Evolutionary conservation across 1,140 invertebrate genomes (phyloP), one percentile per base, ranked within the genome.

Genomic region (Drosophila orena): DNA sequence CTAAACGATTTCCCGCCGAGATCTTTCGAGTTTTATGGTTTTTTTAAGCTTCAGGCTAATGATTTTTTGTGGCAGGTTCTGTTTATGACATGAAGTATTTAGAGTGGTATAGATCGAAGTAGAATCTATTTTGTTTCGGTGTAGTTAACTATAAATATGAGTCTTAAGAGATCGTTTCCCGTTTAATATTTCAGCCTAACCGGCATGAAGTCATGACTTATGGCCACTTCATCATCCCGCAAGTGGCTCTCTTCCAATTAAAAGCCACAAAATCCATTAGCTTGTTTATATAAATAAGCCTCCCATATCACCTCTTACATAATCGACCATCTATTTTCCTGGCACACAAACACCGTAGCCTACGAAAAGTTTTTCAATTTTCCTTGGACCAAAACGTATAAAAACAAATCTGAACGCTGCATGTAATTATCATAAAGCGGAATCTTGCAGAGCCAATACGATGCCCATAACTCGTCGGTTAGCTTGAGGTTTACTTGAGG

Each of bases 381-480:
- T 79, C 69, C 54, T 24, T 24, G 38, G 59, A 52, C 71, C 59
- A 68, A 79, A 70, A 66, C 72, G 71, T 78, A 81, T 81, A 88
- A 79, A 81, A 79, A 81, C 64, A 79, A 76, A 49, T 62, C 57
- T 57, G 53, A 69, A 49, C 70, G 47, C 75, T 77, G 73, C 81
- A 62, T 79, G 84, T 89, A 88, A 88, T 89, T 88, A 89, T 88
- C 83, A 83, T 88, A 88, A 88, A 79, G 76, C 75, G 83, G 50
- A 79, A 88, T 89, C 84, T 77, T 70, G 83, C 61, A 79, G 83
- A 78, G 58, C 74, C 78, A 81, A 86, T 86, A 86, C 64, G 68
- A 86, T 71, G 68, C 66, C 81, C 74, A 75, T 78, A 86, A 81
- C 78, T 81, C 61, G 74, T 69, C 22, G 44, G 57, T 15, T 37